Conservation (phyloP, 2,113 vertebrate genomes). For the Hydropotes inermis region DNA sequence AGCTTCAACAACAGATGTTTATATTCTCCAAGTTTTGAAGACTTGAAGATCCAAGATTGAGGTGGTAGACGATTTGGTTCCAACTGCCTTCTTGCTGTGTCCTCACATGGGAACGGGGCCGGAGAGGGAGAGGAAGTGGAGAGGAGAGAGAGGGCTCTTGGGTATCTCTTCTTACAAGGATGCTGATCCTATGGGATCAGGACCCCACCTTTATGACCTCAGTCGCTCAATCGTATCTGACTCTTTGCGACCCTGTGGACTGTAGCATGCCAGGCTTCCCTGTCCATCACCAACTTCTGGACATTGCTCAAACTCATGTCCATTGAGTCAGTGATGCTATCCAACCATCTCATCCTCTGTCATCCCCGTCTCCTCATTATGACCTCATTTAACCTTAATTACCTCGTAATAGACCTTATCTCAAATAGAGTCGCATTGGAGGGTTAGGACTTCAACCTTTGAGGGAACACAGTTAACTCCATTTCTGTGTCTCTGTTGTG, state of each 20-base stretch:
- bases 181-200: not conserved
- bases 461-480: not conserved
- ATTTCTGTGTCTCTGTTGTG: accelerated
- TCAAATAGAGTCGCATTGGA: not conserved
- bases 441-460: not conserved
- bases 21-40: not conserved
- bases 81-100: not conserved
- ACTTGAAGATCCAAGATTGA: not conserved
- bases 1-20: not conserved
- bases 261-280: not conserved
- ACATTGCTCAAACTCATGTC: not conserved
- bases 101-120: not conserved
- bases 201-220: not conserved
- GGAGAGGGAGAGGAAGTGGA: not conserved
- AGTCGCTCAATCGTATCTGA: accelerated
- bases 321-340: not conserved
- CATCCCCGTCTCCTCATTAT: not conserved
- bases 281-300: not conserved
- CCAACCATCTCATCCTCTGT: not conserved
- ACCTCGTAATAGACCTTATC: not conserved
- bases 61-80: not conserved
- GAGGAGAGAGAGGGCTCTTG: too few species aligned
- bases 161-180: not conserved
- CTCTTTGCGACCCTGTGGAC: not conserved
- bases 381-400: not conserved